These are phyloP conservation scores for Microtus pennsylvanicus DNA, from an alignment of 2,113 vertebrate species.

Conservation along the genomic window DNA sequence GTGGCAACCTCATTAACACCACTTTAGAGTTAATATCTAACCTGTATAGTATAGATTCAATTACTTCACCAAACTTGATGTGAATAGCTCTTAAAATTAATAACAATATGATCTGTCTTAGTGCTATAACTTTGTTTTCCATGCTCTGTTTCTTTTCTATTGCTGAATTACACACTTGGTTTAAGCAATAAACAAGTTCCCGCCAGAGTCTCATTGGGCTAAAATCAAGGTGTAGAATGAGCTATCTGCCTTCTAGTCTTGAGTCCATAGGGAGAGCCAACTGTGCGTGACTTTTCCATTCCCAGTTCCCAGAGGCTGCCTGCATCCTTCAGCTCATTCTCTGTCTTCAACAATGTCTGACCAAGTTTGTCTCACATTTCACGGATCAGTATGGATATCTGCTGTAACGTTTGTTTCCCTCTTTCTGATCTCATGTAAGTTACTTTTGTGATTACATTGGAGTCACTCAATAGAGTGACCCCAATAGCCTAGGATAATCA, in stretches of 20 bases:
- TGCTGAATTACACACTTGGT: background rate
- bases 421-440: background rate
- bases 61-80: background rate
- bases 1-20: background rate
- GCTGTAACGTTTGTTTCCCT: background rate
- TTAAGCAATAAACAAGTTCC: background rate
- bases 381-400: background rate
- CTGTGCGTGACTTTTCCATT: background rate
- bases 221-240: background rate
- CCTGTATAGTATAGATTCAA: background rate
- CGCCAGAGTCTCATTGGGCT: background rate
- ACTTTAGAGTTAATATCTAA: background rate
- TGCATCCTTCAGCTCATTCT: accelerated
- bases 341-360: background rate
- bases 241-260: background rate
- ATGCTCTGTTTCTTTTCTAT: background rate
- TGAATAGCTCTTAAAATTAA: background rate
- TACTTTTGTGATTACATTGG: background rate
- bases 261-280: background rate
- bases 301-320: accelerated
- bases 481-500: background rate
- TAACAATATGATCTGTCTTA: background rate
- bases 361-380: background rate
- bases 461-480: background rate
- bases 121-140: background rate